A percentile compares a stretch with the other conserved stretches of the same genome.
Conservation (phyloP, 2,888 invertebrate species). For the Heterodera filipjevi region DNA sequence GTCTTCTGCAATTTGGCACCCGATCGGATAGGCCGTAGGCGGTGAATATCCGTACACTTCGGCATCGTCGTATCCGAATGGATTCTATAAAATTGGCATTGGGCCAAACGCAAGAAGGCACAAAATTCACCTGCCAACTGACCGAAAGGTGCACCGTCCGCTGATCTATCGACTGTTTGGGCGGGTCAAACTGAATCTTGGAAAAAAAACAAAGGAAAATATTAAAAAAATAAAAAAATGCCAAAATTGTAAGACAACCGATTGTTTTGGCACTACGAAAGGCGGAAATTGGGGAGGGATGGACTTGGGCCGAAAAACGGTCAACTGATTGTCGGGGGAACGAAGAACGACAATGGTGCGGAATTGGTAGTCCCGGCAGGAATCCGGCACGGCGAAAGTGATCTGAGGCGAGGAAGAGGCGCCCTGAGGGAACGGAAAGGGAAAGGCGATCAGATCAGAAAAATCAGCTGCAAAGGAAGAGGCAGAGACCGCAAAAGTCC, state of each 20-base stretch:
- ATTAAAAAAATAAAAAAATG: neutral
- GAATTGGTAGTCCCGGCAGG: slow-evolving; percentile 63
- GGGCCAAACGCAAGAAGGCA: neutral
- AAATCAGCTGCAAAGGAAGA: neutral
- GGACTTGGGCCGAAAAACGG: slow-evolving; percentile 49
- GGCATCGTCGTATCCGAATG: slow-evolving; percentile 52
- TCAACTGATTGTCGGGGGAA: slow-evolving; percentile 49
- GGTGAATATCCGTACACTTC: slow-evolving; percentile 60
- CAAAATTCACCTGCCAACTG: slow-evolving; percentile 35
- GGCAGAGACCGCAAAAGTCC: slow-evolving; percentile 58
- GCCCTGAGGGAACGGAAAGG: slow-evolving; percentile 46
- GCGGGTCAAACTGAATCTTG: slow-evolving; percentile 43
- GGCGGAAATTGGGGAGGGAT: slow-evolving; percentile 56
- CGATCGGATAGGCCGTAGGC: slow-evolving; percentile 58
- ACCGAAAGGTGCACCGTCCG: slow-evolving; percentile 45
- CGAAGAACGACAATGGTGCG: slow-evolving; percentile 53
- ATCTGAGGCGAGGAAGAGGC: slow-evolving; percentile 56
- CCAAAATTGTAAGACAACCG: slow-evolving; percentile 37
- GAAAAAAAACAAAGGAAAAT: neutral
- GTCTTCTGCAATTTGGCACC: slow-evolving; percentile 56
- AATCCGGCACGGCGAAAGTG: slow-evolving; percentile 56
- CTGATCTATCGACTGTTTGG: slow-evolving; percentile 42
- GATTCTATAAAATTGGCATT: slow-evolving; percentile 26
- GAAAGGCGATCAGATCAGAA: neutral
- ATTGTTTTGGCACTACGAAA: slow-evolving; percentile 49